Percentiles rank a stretch among this genome's conserved stretches.
These are phyloP conservation scores for Maconellicoccus hirsutus DNA, from an alignment of 1,140 invertebrate genomes.

Conservation along the genomic window DNA sequence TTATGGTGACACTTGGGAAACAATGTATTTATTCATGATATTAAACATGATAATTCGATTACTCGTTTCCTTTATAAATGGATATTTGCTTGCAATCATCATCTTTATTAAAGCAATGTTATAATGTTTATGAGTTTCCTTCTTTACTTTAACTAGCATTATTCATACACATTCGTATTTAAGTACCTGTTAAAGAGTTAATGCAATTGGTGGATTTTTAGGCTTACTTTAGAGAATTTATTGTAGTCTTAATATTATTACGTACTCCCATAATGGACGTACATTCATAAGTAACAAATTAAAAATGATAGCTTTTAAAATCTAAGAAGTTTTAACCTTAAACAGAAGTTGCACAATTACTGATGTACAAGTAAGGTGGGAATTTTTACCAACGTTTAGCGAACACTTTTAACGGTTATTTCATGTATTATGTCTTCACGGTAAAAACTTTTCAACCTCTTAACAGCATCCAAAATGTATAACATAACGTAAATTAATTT, in stretches of 20 bases:
- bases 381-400: neutral
- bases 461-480: neutral
- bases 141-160: slow-evolving; percentile 6
- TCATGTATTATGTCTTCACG: neutral
- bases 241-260: neutral
- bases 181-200: slow-evolving; percentile 11
- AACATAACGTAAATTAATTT: neutral
- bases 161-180: slow-evolving; percentile 2
- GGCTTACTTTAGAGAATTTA: neutral
- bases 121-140: slow-evolving; percentile 19
- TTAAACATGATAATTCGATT: slow-evolving; percentile 20
- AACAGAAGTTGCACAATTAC: neutral
- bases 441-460: neutral
- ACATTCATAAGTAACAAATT: neutral
- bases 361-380: neutral
- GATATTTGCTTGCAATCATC: slow-evolving; percentile 17
- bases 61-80: slow-evolving; percentile 18
- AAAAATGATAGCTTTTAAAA: slow-evolving; percentile 6
- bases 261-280: slow-evolving; percentile 2
- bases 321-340: neutral
- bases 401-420: neutral
- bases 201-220: slow-evolving; percentile 9
- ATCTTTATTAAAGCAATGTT: slow-evolving; percentile 15
- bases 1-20: slow-evolving; percentile 15
- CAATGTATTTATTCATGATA: slow-evolving; percentile 15